phyloP scores from a whole-genome alignment of 1,140 invertebrate species.

The Brachionus rubens region DNA sequence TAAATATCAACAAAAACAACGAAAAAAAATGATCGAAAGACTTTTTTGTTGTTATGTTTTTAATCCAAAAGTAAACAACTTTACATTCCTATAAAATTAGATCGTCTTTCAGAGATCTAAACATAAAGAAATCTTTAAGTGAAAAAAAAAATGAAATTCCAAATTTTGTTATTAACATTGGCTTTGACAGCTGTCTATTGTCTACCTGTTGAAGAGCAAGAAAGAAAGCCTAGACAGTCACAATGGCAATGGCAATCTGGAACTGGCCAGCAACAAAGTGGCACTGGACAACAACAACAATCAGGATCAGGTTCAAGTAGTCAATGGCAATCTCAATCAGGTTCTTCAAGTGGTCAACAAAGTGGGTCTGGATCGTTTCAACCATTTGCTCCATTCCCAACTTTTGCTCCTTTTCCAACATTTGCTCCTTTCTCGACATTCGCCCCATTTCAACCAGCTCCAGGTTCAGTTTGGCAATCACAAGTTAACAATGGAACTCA shows the following conservation, averaged over 20 bases:
- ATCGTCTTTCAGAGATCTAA: too few species aligned
- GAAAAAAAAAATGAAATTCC: neutral
- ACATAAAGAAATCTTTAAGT: neutral
- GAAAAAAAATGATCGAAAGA: too few species aligned
- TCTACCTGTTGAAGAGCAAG: neutral
- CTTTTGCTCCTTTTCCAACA: conserved; percentile 2
- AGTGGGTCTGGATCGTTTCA: neutral
- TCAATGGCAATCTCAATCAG: neutral
- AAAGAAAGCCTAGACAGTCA: neutral
- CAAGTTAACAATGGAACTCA: conserved; percentile 13
- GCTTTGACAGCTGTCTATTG: neutral
- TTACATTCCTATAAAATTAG: too few species aligned
- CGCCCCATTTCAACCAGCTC: neutral
- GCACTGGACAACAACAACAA: conserved; percentile 22
- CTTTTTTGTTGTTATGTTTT: too few species aligned
- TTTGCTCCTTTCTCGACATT: conserved; percentile 20
- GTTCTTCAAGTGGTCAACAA: neutral
- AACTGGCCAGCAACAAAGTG: conserved; percentile 12
- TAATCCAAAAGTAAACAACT: too few species aligned
- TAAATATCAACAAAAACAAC: too few species aligned
- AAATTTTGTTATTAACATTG: neutral
- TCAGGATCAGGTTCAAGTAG: neutral
- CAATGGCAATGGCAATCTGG: conserved; percentile 22
- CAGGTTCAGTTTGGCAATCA: conserved; percentile 22
- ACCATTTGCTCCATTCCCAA: neutral